Evolutionary conservation across 2,797 vertebrate genomes (phyloP).

Genomic region (Pseudochromis fuscus): DNA sequence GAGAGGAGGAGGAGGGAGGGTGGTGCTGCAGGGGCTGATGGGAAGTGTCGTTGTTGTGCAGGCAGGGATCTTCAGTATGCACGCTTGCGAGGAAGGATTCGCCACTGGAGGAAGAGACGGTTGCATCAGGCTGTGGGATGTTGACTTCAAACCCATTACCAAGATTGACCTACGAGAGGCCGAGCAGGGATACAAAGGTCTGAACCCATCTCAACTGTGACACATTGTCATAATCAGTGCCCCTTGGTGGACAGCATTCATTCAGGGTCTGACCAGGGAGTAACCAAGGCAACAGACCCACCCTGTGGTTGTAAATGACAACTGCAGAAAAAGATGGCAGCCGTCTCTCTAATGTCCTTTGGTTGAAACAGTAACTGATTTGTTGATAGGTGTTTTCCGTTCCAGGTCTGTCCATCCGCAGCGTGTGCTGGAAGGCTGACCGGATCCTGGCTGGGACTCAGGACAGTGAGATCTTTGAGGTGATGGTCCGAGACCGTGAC

Average conservation of each 20-base stretch:
- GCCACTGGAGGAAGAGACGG: conserved; percentile 96
- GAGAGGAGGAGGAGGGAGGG: too few species aligned
- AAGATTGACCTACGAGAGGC: conserved; percentile 97
- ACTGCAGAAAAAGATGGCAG: too few species aligned
- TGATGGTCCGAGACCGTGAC: conserved; percentile 94
- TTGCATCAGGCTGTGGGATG: conserved; percentile 95
- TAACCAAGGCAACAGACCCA: too few species aligned
- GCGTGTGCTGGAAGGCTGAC: conserved; percentile 96
- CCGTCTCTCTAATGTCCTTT: too few species aligned
- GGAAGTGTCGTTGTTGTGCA: conserved; percentile 55
- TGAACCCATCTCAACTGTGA: too few species aligned
- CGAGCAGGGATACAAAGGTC: conserved; percentile 97
- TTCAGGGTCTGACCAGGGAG: too few species aligned
- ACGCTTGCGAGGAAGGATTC: conserved; percentile 96
- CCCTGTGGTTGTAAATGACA: too few species aligned
- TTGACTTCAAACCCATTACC: conserved; percentile 96
- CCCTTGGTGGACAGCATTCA: too few species aligned
- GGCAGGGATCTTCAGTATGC: conserved; percentile 99
- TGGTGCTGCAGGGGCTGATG: too few species aligned
- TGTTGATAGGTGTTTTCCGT: not conserved
- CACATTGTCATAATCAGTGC: too few species aligned
- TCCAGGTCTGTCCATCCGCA: conserved; percentile 94
- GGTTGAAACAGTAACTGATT: too few species aligned
- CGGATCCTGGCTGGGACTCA: conserved; percentile 94
- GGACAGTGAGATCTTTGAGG: conserved; percentile 98